Conservation (phyloP, 1,140 invertebrate species). For the Aphaenogaster rudis region DNA sequence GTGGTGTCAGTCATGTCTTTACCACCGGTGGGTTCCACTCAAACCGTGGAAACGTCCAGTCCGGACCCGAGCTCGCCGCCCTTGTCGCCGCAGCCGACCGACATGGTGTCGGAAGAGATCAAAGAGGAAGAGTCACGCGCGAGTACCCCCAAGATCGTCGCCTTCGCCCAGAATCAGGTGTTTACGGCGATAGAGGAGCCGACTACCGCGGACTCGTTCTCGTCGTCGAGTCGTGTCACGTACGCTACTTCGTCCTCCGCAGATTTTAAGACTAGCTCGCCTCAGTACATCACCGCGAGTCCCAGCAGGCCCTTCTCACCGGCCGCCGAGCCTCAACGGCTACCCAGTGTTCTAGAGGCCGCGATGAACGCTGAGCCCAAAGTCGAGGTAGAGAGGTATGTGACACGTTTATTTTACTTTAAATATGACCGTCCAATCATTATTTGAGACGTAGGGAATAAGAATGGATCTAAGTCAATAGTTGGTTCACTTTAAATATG, state of each 20-base stretch:
- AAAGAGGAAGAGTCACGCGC: conserved; percentile 81
- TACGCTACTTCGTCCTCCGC: conserved; percentile 74
- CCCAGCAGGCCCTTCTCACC: conserved; percentile 83
- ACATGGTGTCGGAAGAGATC: conserved; percentile 80
- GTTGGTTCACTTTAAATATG: neutral
- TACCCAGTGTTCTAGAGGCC: conserved; percentile 92
- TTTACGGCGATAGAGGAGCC: conserved; percentile 79
- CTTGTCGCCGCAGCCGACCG: conserved; percentile 82
- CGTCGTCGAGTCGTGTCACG: conserved; percentile 74
- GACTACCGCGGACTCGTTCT: conserved; percentile 71
- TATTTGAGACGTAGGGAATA: neutral
- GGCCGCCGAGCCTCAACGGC: conserved; percentile 80
- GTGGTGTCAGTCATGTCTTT: conserved; percentile 88
- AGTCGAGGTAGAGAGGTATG: conserved; percentile 92
- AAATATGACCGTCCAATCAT: neutral
- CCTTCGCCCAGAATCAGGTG: conserved; percentile 78
- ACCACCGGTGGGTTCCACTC: conserved; percentile 88
- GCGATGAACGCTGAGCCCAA: conserved; percentile 95
- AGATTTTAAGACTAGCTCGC: conserved; percentile 75
- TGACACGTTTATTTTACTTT: neutral
- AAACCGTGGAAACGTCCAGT: conserved; percentile 87
- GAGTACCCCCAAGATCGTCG: conserved; percentile 81
- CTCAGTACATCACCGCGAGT: conserved; percentile 81
- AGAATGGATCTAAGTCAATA: neutral
- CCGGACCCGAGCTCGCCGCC: conserved; percentile 87